Percentiles rank a stretch among this genome's conserved stretches.
phyloP scores from a whole-genome alignment of 1,140 invertebrate species.

The Tetraneura akinire region DNA sequence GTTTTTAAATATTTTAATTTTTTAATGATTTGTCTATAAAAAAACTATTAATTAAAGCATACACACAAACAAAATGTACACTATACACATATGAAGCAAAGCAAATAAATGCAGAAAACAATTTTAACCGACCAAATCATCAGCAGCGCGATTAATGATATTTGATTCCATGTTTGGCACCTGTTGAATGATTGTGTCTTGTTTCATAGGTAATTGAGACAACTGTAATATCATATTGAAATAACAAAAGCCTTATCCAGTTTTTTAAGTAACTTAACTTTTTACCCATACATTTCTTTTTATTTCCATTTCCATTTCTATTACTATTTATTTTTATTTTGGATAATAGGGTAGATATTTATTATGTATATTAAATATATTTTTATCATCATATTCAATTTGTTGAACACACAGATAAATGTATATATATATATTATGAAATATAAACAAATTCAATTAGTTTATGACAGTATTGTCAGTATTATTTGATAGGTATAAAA shows the following conservation, averaged over 20 bases:
- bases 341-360: constrained; percentile 35
- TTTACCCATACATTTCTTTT: background rate
- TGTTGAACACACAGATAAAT: no score
- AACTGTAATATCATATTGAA: constrained; percentile 47
- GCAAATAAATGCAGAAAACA: constrained; percentile 8
- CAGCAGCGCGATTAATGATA: constrained; percentile 30
- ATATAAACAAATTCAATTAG: no score
- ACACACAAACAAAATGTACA: constrained; percentile 19
- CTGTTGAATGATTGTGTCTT: background rate
- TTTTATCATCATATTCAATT: no score
- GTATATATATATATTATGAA: no score
- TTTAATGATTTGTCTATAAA: background rate
- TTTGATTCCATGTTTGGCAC: constrained; percentile 13
- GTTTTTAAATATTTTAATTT: background rate
- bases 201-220: constrained; percentile 41
- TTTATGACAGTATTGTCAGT: no score
- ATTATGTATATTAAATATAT: no score
- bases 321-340: background rate
- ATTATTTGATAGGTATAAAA: no score
- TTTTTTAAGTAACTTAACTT: background rate
- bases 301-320: background rate
- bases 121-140: constrained; percentile 45
- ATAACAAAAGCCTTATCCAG: background rate
- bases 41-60: no score
- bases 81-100: constrained; percentile 28